Evolutionary conservation across 2,113 vertebrate species (phyloP), one percentile per base, ranked within the genome.

Genomic region (Trichomycterus rosablanca): DNA sequence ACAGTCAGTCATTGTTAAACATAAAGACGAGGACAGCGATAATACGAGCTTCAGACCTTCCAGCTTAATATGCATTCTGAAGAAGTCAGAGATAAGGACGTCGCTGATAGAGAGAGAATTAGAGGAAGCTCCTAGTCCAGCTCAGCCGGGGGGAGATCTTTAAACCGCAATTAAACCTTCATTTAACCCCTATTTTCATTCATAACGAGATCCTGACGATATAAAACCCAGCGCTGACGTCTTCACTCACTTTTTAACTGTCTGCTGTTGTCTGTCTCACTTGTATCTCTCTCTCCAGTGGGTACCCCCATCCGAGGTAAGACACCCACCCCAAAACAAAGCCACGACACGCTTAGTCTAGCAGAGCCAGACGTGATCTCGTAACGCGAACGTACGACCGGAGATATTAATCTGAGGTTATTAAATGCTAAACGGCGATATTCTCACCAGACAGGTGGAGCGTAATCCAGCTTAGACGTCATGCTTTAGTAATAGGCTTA

Each of bases 221-320:
- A 52, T 67, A 66, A 50, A 61, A 60, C 76, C 48, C 68, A 76
- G 20, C 51, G 75, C 28, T 14, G n/a, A 16, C 22, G 23, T 40
- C 35, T 5, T 11, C 20, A 56, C 37, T 14, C 24, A 52, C 6
- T 16, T 42, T 80, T 26, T 52, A 80, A 78, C 60, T 74, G 73
- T 53, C 84, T 84, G 3, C 81, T 85, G 73, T 81, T 81, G 76
- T 87, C 77, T 85, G 76, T 88, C 80, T 81, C 19, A 76, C 82
- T 79, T 86, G 78, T 86, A 74, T 86, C 77, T 84, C 75, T 87
- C 37, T 70, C 59, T 92, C 82, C 93, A 98, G 96, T 92, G 92
- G 88, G 90, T 90, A 97, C 96, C 80, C 95, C 96, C 26, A 97
- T 98, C 81, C 89, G 93, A 98, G 96, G 96, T 98, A 98, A 97